phyloP scores from a whole-genome alignment of 23 tunicate genomes.

The Aplidium turbinatum region DNA sequence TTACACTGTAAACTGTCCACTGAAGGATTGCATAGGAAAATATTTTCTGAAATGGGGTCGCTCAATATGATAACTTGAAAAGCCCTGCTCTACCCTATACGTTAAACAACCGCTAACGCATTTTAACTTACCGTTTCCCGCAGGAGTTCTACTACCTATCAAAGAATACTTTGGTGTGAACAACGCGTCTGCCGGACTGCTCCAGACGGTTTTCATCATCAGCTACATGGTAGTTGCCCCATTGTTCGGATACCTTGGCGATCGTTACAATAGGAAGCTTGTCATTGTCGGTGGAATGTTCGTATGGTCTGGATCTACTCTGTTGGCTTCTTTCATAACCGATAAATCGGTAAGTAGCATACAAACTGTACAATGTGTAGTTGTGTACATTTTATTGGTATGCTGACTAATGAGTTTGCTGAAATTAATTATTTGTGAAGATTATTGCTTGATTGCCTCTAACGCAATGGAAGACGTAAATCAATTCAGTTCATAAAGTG shows the following conservation, averaged over 20 bases:
- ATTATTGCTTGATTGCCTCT: too few species aligned
- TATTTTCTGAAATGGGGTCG: not conserved
- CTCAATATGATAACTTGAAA: too few species aligned
- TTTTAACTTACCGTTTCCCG: not conserved
- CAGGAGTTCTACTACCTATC: slow-evolving; percentile 84
- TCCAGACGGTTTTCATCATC: slow-evolving; percentile 95
- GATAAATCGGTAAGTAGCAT: slow-evolving; percentile 47
- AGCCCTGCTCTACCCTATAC: too few species aligned
- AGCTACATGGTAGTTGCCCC: slow-evolving; percentile 97
- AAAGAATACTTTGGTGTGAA: slow-evolving; percentile 68
- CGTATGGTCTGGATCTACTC: slow-evolving; percentile 87
- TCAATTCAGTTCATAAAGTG: too few species aligned
- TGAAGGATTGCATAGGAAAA: not conserved
- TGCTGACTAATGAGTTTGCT: too few species aligned
- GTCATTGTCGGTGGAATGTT: slow-evolving; percentile 82
- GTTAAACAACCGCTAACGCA: not conserved
- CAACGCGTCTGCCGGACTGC: slow-evolving; percentile 81
- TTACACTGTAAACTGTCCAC: too few species aligned
- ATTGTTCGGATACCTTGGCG: slow-evolving; percentile 95
- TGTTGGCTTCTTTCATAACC: slow-evolving; percentile 74
- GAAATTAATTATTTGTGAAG: too few species aligned
- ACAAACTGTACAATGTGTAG: too few species aligned
- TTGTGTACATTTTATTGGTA: too few species aligned
- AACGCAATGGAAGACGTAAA: too few species aligned
- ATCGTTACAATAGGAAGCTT: slow-evolving; percentile 86